phyloP scores from a whole-genome alignment of 2,113 vertebrate genomes.

The Thymallus thymallus region DNA sequence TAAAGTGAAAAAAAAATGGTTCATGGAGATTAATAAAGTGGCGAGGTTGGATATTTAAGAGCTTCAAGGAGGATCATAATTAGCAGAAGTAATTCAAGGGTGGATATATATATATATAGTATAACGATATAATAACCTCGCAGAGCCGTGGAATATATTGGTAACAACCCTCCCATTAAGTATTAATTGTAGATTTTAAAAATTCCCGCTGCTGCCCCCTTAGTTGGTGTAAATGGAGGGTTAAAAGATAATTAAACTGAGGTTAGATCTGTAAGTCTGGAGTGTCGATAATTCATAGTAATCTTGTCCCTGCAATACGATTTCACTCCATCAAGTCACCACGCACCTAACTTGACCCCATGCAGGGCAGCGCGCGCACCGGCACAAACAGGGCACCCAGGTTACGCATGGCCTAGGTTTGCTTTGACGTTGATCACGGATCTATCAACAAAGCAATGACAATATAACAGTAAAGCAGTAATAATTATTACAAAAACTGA shows the following conservation, averaged over 20 bases:
- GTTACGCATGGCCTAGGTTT: neutral
- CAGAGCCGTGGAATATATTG: slow-evolving; percentile 68
- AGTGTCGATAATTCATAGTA: slow-evolving; percentile 79
- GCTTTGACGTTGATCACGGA: neutral
- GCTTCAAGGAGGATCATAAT: slow-evolving; percentile 55
- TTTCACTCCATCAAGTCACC: slow-evolving; percentile 60
- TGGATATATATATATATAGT: slow-evolving; percentile 68
- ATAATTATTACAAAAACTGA: too few species aligned
- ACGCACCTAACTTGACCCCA: slow-evolving; percentile 6
- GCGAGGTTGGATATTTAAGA: slow-evolving; percentile 50
- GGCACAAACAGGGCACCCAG: too few species aligned
- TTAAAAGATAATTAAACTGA: slow-evolving; percentile 84
- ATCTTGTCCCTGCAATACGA: slow-evolving; percentile 69
- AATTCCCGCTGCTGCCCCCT: slow-evolving; percentile 66
- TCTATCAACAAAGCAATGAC: neutral
- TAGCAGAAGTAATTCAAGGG: slow-evolving; percentile 53
- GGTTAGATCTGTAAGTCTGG: slow-evolving; percentile 75
- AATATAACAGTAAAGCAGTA: neutral
- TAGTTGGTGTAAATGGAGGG: slow-evolving; percentile 83
- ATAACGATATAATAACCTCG: slow-evolving; percentile 74
- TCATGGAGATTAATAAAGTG: slow-evolving; percentile 50
- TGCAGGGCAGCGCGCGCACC: neutral
- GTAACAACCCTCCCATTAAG: slow-evolving; percentile 75
- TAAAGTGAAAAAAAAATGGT: slow-evolving; percentile 22
- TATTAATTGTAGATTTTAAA: slow-evolving; percentile 72